Percentiles rank a stretch among this genome's conserved stretches.
phyloP scores from a whole-genome alignment of 1,140 invertebrate genomes.

The Drosophila pandora region DNA sequence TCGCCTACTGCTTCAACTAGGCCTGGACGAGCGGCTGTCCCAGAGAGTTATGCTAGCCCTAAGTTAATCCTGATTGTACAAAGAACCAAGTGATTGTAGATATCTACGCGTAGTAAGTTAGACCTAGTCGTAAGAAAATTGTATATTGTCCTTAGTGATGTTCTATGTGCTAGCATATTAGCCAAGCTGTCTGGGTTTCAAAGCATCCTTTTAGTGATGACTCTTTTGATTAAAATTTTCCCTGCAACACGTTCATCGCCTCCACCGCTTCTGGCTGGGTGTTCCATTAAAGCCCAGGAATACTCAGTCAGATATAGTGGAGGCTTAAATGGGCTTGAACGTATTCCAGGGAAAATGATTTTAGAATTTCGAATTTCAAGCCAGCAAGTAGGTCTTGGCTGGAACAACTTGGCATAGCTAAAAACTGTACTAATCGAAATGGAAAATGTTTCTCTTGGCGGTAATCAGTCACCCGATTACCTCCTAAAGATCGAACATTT shows the following conservation, averaged over 20 bases:
- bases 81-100: constrained; percentile 70
- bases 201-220: constrained; percentile 34
- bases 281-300: constrained; percentile 62
- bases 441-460: constrained; percentile 76
- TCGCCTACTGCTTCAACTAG: constrained; percentile 75
- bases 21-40: constrained; percentile 7
- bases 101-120: constrained; percentile 56
- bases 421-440: constrained; percentile 72
- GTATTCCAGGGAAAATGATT: constrained; percentile 42
- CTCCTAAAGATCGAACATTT: constrained; percentile 64
- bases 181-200: constrained; percentile 13
- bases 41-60: constrained; percentile 34
- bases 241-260: constrained; percentile 33
- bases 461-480: constrained; percentile 54
- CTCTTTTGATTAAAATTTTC: constrained; percentile 27
- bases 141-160: constrained; percentile 37
- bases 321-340: constrained; percentile 59
- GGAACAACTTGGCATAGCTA: constrained; percentile 50
- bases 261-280: constrained; percentile 41
- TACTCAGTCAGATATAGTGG: constrained; percentile 17
- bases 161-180: constrained; percentile 30
- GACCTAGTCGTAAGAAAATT: constrained; percentile 32
- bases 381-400: constrained; percentile 9
- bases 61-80: constrained; percentile 73
- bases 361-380: neutral